phyloP scores from a whole-genome alignment of 2,888 invertebrate species.

The Drosophila multiciliata region DNA sequence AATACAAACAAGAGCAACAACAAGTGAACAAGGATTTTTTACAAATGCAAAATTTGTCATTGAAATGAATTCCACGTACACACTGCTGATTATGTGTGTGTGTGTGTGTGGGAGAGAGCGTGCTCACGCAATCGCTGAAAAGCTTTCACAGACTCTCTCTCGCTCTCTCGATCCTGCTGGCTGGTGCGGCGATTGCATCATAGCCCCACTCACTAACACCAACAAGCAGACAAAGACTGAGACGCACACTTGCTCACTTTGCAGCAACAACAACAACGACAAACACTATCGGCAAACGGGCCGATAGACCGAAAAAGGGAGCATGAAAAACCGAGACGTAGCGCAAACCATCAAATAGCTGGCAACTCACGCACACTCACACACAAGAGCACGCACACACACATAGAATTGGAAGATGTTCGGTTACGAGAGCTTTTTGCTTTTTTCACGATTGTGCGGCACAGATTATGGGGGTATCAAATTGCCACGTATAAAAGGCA shows the following conservation, averaged over 20 bases:
- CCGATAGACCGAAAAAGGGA: constrained; percentile 77
- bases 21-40: constrained; percentile 59
- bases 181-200: constrained; percentile 67
- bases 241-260: constrained; percentile 61
- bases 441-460: constrained; percentile 59
- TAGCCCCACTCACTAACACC: constrained; percentile 54
- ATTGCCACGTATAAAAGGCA: constrained; percentile 86
- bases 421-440: constrained; percentile 55
- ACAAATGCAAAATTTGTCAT: constrained; percentile 72
- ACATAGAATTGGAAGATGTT: constrained; percentile 18
- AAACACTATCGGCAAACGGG: constrained; percentile 17
- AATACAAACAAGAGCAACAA: constrained; percentile 38
- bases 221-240: constrained; percentile 20
- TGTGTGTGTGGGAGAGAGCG: constrained; percentile 24
- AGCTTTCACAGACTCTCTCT: constrained; percentile 38
- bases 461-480: constrained; percentile 84
- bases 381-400: constrained; percentile 24
- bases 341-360: constrained; percentile 42
- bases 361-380: constrained; percentile 54
- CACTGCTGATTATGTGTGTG: constrained; percentile 8
- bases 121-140: constrained; percentile 54
- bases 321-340: constrained; percentile 69
- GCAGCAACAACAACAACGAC: constrained; percentile 16
- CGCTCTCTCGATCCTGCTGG: constrained; percentile 56
- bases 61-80: constrained; percentile 69